These are phyloP conservation scores for Phaedon cochleariae DNA, from an alignment of 2,888 invertebrate species.

Conservation along the genomic window DNA sequence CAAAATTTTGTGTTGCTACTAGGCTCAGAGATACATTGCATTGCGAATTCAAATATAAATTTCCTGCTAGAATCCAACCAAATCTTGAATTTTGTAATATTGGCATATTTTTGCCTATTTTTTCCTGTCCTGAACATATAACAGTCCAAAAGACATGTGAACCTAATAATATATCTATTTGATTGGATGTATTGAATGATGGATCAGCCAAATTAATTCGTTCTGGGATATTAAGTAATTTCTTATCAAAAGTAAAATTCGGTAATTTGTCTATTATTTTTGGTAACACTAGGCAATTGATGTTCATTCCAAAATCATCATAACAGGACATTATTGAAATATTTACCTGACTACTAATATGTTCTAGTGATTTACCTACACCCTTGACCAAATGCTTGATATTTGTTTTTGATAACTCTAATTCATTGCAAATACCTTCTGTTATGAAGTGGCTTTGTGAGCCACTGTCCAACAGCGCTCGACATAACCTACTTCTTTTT, in stretches of 20 bases:
- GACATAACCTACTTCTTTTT: no score
- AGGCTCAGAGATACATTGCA: neutral
- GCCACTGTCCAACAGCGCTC: no score
- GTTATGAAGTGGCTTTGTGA: neutral
- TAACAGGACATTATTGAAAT: neutral
- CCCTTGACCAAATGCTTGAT: neutral
- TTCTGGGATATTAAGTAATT: slow-evolving; percentile 1
- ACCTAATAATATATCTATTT: slow-evolving; percentile 22
- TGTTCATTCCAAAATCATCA: no score
- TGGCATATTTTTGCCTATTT: slow-evolving; percentile 9
- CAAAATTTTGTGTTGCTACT: slow-evolving; percentile 14
- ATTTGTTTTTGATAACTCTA: neutral
- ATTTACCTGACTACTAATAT: no score
- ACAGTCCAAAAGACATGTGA: slow-evolving; percentile 24
- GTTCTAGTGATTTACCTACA: neutral
- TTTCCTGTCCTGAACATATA: slow-evolving; percentile 10
- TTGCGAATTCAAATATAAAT: neutral
- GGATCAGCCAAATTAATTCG: slow-evolving; percentile 12
- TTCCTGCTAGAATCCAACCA: slow-evolving; percentile 21
- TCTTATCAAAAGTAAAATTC: neutral
- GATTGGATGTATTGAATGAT: neutral
- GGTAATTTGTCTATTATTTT: slow-evolving; percentile 7
- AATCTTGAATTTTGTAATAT: slow-evolving; percentile 18
- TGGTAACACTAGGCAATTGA: slow-evolving; percentile 8
- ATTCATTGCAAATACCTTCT: neutral